Conservation (phyloP, 1,140 invertebrate species). For the Ceratosolen solmsi region DNA sequence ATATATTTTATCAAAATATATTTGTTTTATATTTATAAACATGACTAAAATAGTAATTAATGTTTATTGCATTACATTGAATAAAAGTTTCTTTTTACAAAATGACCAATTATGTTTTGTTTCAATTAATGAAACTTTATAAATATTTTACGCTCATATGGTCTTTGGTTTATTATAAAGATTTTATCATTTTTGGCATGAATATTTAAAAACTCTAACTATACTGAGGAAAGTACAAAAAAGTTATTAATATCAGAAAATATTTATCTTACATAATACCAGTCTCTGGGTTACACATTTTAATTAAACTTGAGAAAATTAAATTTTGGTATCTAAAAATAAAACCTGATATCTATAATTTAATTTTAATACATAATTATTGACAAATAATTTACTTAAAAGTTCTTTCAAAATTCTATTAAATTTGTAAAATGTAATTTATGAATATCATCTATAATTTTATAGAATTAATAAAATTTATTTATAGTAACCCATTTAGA, state of each 20-base stretch:
- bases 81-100: slow-evolving; percentile 9
- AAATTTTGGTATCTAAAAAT: background rate
- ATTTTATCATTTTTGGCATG: background rate
- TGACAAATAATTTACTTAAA: background rate
- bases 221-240: background rate
- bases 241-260: background rate
- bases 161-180: slow-evolving; percentile 16
- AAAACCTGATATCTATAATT: background rate
- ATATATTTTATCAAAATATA: background rate
- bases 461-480: too few relatives aligned
- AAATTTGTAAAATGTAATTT: too few relatives aligned
- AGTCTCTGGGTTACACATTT: background rate
- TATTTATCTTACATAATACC: background rate
- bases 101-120: slow-evolving; percentile 3
- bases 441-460: too few relatives aligned
- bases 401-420: background rate
- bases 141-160: background rate
- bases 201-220: background rate
- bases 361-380: background rate
- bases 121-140: background rate
- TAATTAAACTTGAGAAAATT: background rate
- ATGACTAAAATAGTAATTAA: background rate
- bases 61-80: background rate
- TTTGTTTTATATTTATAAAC: background rate
- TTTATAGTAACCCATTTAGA: too few relatives aligned